Percentiles rank a stretch among this genome's conserved stretches.
phyloP scores from a whole-genome alignment of 2,888 invertebrate genomes.

The Chaitophorus viminalis region DNA sequence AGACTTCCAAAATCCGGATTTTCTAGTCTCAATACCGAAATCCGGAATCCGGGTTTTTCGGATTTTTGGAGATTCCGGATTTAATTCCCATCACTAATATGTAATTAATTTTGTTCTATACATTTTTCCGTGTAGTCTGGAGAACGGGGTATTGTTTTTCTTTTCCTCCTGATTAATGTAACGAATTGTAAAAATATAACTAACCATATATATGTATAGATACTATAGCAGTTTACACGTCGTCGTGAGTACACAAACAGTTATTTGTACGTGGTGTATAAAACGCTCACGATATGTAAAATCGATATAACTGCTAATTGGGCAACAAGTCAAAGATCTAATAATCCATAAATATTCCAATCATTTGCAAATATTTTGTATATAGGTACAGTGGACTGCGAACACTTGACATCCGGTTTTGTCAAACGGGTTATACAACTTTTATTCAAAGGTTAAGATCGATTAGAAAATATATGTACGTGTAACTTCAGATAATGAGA shows the following conservation, averaged over 20 bases:
- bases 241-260: background rate
- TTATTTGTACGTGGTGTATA: background rate
- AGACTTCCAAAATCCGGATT: too few species aligned
- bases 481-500: background rate
- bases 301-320: background rate
- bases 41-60: too few species aligned
- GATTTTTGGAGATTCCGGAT: too few species aligned
- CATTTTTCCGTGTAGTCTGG: too few species aligned
- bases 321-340: background rate
- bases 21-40: too few species aligned
- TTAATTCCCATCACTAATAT: too few species aligned
- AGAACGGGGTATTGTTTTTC: too few species aligned
- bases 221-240: background rate
- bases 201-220: background rate
- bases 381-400: background rate
- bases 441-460: background rate
- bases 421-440: slow-evolving; percentile 1
- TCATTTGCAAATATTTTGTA: background rate
- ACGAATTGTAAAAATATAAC: background rate
- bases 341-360: background rate
- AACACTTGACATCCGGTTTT: slow-evolving; percentile 1
- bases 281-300: background rate
- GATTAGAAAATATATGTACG: background rate
- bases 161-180: background rate
- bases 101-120: too few species aligned